phyloP scores from a whole-genome alignment of 2,888 invertebrate genomes.

The Chironomus tentans region DNA sequence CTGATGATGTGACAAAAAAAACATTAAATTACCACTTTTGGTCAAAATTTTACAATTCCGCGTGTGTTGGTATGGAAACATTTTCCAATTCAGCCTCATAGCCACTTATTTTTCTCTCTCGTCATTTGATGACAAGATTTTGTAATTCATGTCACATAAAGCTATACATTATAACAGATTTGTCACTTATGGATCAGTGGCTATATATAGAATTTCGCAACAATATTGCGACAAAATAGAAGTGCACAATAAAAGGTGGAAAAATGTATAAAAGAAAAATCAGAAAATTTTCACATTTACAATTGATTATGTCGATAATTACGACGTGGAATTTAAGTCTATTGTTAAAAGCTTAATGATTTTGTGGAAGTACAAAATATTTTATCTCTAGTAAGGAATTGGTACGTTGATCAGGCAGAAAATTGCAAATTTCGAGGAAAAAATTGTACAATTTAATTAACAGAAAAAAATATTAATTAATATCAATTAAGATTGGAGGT shows the following conservation, averaged over 20 bases:
- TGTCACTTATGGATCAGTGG: slow-evolving; percentile 10
- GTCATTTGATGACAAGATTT: slow-evolving; percentile 9
- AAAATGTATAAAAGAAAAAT: not conserved
- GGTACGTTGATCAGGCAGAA: too few species aligned
- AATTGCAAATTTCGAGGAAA: too few species aligned
- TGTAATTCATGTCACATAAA: slow-evolving; percentile 1
- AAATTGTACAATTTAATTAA: too few species aligned
- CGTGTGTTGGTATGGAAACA: slow-evolving; percentile 10
- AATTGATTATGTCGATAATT: too few species aligned
- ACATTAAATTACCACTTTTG: slow-evolving; percentile 23
- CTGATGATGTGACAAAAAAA: slow-evolving; percentile 20
- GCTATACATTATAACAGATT: slow-evolving; percentile 5
- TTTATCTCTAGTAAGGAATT: too few species aligned
- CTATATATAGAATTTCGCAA: not conserved
- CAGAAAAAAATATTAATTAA: too few species aligned
- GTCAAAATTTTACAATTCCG: not conserved
- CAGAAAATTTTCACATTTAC: not conserved
- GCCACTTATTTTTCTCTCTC: not conserved
- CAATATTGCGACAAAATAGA: slow-evolving; percentile 9
- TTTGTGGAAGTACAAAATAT: too few species aligned
- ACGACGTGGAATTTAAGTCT: too few species aligned
- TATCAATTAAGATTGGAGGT: too few species aligned
- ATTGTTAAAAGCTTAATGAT: too few species aligned
- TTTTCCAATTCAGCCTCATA: slow-evolving; percentile 1
- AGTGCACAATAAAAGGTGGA: not conserved